A percentile compares a stretch with the other conserved stretches of the same genome.
Evolutionary conservation across 2,113 vertebrate species (phyloP).

Genomic region (Myocastor coypus): DNA sequence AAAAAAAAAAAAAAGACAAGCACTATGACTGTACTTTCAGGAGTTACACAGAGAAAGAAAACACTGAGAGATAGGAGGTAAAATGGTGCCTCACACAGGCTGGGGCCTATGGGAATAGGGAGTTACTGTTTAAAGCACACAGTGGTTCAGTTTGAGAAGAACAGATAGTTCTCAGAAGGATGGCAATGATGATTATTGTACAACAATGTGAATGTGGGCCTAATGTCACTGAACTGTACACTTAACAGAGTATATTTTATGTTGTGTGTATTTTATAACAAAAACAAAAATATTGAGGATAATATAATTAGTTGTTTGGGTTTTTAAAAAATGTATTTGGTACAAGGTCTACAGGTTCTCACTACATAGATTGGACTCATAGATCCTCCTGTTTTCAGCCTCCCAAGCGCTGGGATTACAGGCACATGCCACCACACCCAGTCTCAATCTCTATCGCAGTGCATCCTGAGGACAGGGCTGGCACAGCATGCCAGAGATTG

Average conservation of each 20-base stretch:
- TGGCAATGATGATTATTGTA: background rate
- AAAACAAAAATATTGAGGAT: background rate
- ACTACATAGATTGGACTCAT: no score
- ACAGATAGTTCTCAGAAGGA: background rate
- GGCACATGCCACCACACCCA: no score
- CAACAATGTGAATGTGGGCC: background rate
- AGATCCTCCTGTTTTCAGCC: no score
- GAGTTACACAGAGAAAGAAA: background rate
- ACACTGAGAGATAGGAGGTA: background rate
- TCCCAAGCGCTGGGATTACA: no score
- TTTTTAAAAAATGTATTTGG: no score
- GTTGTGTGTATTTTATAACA: background rate
- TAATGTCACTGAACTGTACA: background rate
- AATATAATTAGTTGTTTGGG: background rate
- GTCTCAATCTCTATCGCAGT: no score
- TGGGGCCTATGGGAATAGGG: no score
- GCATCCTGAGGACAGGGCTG: no score
- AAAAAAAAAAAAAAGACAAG: constrained; percentile 16
- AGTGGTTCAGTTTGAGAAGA: background rate
- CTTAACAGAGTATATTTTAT: background rate
- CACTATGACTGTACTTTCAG: background rate
- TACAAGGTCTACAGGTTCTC: no score
- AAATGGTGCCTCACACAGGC: background rate
- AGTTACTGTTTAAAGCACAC: background rate
- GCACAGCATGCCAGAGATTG: no score